phyloP scores from a whole-genome alignment of 2,113 vertebrate species.

The Mesembrinibis cayennensis region DNA sequence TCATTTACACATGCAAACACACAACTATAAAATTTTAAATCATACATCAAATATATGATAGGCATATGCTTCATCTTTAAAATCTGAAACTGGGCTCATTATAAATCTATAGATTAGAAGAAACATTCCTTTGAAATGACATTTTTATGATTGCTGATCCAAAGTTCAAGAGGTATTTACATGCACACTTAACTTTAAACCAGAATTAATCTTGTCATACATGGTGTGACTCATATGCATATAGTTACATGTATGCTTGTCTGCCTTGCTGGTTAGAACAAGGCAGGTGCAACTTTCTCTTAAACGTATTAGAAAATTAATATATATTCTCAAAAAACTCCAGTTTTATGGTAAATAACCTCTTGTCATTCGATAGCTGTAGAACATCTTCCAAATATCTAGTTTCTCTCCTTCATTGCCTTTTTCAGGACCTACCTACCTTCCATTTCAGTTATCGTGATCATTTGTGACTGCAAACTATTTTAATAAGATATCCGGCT shows the following conservation, averaged over 20 bases:
- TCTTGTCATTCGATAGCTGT: not conserved
- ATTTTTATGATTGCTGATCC: not conserved
- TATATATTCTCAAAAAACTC: not conserved
- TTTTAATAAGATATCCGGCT: conserved; percentile 74
- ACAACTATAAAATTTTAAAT: not conserved
- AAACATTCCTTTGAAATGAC: not conserved
- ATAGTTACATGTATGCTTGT: not conserved
- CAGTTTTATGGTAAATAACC: not conserved
- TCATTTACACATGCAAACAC: not conserved
- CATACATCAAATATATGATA: not conserved
- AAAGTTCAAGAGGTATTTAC: not conserved
- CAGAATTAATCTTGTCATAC: not conserved
- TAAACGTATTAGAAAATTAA: not conserved
- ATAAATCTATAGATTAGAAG: not conserved
- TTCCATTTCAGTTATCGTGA: not conserved
- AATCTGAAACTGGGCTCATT: not conserved
- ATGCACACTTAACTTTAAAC: not conserved
- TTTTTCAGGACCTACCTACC: not conserved
- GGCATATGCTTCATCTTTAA: not conserved
- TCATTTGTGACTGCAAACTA: conserved; percentile 67
- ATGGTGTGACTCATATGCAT: not conserved
- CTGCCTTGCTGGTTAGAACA: not conserved
- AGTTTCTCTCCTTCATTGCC: not conserved
- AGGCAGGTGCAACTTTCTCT: not conserved
- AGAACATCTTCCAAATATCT: not conserved